Percentiles rank a stretch among this genome's conserved stretches.
Evolutionary conservation across 2,888 invertebrate species (phyloP).

Genomic region (Pterostichus niger): DNA sequence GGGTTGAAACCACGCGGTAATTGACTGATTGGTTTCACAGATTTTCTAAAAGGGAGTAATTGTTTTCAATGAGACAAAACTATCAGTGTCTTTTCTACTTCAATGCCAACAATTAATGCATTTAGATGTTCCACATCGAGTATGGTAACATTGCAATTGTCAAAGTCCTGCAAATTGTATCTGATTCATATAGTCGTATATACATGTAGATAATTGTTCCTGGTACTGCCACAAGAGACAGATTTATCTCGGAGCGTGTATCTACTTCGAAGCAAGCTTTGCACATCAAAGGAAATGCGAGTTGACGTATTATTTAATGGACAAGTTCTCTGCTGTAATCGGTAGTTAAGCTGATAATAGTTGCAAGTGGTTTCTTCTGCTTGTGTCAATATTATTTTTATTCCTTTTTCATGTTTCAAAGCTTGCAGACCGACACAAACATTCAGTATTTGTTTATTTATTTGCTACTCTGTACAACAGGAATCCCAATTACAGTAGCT

Average conservation of each 20-base stretch:
- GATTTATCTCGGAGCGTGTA: constrained; percentile 12
- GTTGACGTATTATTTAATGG: constrained; percentile 26
- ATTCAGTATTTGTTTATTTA: no score
- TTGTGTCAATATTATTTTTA: neutral
- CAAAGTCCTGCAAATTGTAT: constrained; percentile 4
- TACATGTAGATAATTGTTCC: constrained; percentile 12
- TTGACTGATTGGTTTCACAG: no score
- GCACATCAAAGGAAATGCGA: constrained; percentile 4
- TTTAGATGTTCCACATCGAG: no score
- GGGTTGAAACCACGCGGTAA: no score
- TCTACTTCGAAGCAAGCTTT: neutral
- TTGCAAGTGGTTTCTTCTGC: neutral
- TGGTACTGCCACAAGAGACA: constrained; percentile 15
- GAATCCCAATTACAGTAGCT: no score
- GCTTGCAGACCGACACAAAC: neutral
- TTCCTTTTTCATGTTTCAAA: neutral
- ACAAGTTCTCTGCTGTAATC: constrained; percentile 2
- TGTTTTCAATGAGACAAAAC: no score
- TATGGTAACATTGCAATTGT: neutral
- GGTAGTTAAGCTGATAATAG: neutral
- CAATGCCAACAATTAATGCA: no score
- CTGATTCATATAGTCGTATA: neutral
- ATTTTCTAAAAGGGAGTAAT: no score
- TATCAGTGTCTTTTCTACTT: no score
- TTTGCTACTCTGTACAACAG: neutral